These are phyloP conservation scores for Ateles fusciceps DNA, from an alignment of 2,797 vertebrate genomes.

Conservation along the genomic window DNA sequence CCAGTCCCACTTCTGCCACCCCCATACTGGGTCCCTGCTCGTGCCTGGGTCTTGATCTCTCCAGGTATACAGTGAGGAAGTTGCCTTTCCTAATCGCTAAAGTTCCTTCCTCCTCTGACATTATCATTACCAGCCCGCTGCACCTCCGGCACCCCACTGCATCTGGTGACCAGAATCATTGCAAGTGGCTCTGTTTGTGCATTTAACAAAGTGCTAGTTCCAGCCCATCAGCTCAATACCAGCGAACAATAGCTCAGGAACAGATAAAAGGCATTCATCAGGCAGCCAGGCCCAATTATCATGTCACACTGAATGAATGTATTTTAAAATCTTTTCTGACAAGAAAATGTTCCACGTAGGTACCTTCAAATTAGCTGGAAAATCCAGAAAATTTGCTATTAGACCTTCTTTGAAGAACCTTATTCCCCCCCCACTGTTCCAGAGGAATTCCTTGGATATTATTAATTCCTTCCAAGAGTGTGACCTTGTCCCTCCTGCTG, in stretches of 20 bases:
- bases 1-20: background rate
- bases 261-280: slow-evolving; percentile 79
- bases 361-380: slow-evolving; percentile 81
- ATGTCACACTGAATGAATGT: slow-evolving; percentile 79
- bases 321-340: slow-evolving; percentile 81
- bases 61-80: background rate
- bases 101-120: background rate
- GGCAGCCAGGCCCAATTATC: slow-evolving; percentile 78
- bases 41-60: background rate
- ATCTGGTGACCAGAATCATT: background rate
- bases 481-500: slow-evolving; percentile 53
- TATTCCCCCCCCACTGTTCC: slow-evolving; percentile 64
- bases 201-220: slow-evolving; percentile 70
- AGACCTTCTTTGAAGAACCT: slow-evolving; percentile 66
- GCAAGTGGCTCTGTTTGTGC: slow-evolving; percentile 19
- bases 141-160: background rate
- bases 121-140: background rate
- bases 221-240: slow-evolving; percentile 65
- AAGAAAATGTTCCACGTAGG: slow-evolving; percentile 81
- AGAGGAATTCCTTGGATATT: slow-evolving; percentile 71
- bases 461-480: slow-evolving; percentile 69
- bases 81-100: background rate
- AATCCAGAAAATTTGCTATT: slow-evolving; percentile 79
- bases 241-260: slow-evolving; percentile 71
- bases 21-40: background rate